Conservation (phyloP, 2,113 vertebrate genomes). For the Peromyscus polionotus region DNA sequence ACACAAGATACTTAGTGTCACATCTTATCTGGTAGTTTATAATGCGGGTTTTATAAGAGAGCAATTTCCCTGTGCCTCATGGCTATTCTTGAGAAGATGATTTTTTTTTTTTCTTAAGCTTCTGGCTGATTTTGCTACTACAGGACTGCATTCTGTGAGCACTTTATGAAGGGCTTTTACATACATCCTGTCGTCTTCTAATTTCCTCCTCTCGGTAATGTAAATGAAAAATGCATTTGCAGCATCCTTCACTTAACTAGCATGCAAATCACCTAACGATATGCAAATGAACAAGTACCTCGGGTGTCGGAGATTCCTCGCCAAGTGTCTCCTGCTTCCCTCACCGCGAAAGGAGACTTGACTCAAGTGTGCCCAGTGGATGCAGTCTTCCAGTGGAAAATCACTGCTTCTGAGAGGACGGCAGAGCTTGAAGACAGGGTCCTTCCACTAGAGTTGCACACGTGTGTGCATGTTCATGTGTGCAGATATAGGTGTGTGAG, state of each 20-base stretch:
- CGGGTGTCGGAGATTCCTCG: slow-evolving; percentile 56
- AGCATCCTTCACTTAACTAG: slow-evolving; percentile 54
- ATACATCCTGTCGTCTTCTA: slow-evolving; percentile 39
- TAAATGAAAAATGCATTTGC: slow-evolving; percentile 63
- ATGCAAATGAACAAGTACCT: slow-evolving; percentile 47
- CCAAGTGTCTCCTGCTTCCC: slow-evolving; percentile 54
- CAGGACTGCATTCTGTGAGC: neutral
- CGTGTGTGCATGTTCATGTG: neutral
- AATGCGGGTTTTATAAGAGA: slow-evolving; percentile 28
- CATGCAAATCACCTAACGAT: slow-evolving; percentile 66
- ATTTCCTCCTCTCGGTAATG: slow-evolving; percentile 38
- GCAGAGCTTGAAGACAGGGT: neutral
- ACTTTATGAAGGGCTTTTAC: slow-evolving; percentile 61
- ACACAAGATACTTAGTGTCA: neutral
- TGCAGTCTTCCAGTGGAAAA: slow-evolving; percentile 27
- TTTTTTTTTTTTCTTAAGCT: neutral
- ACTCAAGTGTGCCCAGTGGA: slow-evolving; percentile 4
- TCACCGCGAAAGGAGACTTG: neutral
- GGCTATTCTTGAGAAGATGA: neutral
- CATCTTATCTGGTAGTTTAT: slow-evolving; percentile 1
- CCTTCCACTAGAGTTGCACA: neutral
- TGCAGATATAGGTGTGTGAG: neutral
- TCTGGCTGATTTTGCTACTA: slow-evolving; percentile 20
- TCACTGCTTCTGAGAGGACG: neutral
- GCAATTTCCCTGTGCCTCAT: neutral